A percentile compares a stretch with the other conserved stretches of the same genome.
These are phyloP conservation scores for Drosophila neocordata DNA, from an alignment of 1,140 invertebrate species.

Conservation along the genomic window DNA sequence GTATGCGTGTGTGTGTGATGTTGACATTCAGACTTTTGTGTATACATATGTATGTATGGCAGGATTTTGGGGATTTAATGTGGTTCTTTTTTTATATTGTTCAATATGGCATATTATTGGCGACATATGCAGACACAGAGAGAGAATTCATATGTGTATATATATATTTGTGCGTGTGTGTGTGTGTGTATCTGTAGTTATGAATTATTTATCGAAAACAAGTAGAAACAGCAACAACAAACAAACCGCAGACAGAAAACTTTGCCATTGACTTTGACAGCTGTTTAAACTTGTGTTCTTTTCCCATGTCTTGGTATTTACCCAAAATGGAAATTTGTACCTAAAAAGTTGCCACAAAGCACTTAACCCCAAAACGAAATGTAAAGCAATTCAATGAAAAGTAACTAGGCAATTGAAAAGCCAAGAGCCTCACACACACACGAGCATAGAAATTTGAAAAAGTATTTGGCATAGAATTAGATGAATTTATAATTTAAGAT, in stretches of 20 bases:
- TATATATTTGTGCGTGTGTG: constrained; percentile 12
- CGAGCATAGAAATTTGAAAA: background rate
- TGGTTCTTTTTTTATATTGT: constrained; percentile 55
- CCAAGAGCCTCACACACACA: background rate
- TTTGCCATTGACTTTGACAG: constrained; percentile 53
- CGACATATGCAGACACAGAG: constrained; percentile 23
- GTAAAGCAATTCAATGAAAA: constrained; percentile 15
- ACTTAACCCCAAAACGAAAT: background rate
- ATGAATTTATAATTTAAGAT: constrained; percentile 8
- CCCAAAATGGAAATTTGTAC: constrained; percentile 31
- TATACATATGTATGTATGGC: constrained; percentile 2
- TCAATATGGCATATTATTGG: constrained; percentile 52
- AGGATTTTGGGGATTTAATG: constrained; percentile 68
- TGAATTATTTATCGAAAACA: constrained; percentile 72
- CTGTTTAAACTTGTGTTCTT: constrained; percentile 48
- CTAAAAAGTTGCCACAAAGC: constrained; percentile 24
- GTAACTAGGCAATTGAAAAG: constrained; percentile 33
- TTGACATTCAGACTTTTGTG: constrained; percentile 25
- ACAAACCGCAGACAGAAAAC: constrained; percentile 36
- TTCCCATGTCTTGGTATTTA: constrained; percentile 22
- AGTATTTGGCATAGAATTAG: background rate
- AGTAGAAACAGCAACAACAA: constrained; percentile 10
- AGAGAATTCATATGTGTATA: background rate
- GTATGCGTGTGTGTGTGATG: constrained; percentile 23
- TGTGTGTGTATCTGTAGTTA: constrained; percentile 42